A percentile compares a stretch with the other conserved stretches of the same genome.
phyloP scores from a whole-genome alignment of 1,140 invertebrate genomes.

The Hypsibius dujardini region DNA sequence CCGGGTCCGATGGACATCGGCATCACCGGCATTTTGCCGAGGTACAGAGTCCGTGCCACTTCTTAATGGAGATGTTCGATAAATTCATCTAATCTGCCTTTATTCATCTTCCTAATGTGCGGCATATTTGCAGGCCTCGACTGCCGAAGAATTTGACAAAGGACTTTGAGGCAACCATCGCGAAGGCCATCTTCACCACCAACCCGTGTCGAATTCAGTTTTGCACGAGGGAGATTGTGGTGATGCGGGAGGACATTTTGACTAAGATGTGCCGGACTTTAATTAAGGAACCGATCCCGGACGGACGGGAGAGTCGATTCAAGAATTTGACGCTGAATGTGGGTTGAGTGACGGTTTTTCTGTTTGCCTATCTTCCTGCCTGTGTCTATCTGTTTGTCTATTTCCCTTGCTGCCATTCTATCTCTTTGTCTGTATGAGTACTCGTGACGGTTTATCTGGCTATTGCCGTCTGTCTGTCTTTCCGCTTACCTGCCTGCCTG shows the following conservation, averaged over 20 bases:
- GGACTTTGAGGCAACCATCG: conserved; percentile 49
- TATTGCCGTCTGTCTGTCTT: not conserved
- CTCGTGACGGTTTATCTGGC: too few species aligned
- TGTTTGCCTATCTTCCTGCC: conserved; percentile 20
- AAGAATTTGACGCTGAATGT: conserved; percentile 34
- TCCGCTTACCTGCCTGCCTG: conserved; percentile 1
- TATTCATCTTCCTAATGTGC: conserved; percentile 20
- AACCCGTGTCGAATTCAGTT: conserved; percentile 90
- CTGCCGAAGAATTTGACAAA: conserved; percentile 54
- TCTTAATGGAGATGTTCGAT: conserved; percentile 2
- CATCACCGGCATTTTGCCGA: conserved; percentile 63
- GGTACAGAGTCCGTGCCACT: conserved; percentile 34
- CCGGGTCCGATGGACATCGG: conserved; percentile 74
- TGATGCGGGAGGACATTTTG: conserved; percentile 73
- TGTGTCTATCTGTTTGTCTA: too few species aligned
- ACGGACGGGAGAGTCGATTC: not conserved
- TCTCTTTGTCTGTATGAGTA: too few species aligned
- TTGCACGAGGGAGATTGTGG: conserved; percentile 79
- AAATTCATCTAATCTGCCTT: conserved; percentile 16
- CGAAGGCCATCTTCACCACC: conserved; percentile 57
- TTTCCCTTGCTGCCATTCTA: too few species aligned
- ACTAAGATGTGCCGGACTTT: conserved; percentile 68
- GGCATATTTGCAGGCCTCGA: conserved; percentile 42
- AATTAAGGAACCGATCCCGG: not conserved
- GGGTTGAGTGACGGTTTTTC: conserved; percentile 24